Evolutionary conservation across 2,888 invertebrate species (phyloP).

Genomic region (Seira musarum): DNA sequence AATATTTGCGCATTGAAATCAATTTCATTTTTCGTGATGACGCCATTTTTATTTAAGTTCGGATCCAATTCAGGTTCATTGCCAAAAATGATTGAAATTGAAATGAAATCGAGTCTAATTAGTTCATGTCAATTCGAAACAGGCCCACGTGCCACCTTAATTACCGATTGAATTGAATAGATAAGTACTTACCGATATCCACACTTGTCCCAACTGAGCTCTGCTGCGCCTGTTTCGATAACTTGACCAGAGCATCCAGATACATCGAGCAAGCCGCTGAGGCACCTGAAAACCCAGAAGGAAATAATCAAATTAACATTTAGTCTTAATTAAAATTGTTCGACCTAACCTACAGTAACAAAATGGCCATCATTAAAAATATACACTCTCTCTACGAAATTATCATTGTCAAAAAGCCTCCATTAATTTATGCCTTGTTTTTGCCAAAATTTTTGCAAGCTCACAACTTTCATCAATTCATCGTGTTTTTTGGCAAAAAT

Average conservation of each 20-base stretch:
- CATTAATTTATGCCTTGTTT: conserved; percentile 8
- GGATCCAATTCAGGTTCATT: not conserved
- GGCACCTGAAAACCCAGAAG: conserved; percentile 78
- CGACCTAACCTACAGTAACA: conserved; percentile 30
- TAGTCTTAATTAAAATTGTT: not conserved
- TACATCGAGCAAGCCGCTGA: conserved; percentile 90
- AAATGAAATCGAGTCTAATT: too few relatives aligned
- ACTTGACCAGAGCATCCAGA: conserved; percentile 89
- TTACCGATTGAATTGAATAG: too few relatives aligned
- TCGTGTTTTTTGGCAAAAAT: conserved; percentile 7
- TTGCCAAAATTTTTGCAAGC: conserved; percentile 6
- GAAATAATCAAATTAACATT: too few relatives aligned
- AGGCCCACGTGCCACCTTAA: too few relatives aligned
- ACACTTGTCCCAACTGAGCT: conserved; percentile 91
- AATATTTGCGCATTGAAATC: not conserved
- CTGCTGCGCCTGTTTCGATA: conserved; percentile 91
- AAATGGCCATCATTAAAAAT: conserved; percentile 9
- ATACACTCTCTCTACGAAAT: not conserved
- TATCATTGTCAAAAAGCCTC: not conserved
- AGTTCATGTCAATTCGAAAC: too few relatives aligned
- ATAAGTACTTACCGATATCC: conserved; percentile 86
- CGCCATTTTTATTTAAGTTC: not conserved
- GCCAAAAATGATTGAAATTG: not conserved
- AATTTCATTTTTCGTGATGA: conserved; percentile 12
- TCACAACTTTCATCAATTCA: not conserved